phyloP scores from a whole-genome alignment of 2,113 vertebrate genomes.

The Procapra przewalskii region DNA sequence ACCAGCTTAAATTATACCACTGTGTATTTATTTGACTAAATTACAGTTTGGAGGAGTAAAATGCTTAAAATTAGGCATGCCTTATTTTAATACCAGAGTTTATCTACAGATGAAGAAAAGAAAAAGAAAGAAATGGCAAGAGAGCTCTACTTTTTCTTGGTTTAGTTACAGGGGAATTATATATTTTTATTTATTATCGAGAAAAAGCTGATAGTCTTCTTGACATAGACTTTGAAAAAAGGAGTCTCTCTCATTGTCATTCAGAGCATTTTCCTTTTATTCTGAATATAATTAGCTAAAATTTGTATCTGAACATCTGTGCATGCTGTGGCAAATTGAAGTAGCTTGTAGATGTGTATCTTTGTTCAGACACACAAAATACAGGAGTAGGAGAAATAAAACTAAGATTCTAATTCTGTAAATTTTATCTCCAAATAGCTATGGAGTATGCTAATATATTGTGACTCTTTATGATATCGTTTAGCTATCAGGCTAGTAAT shows the following conservation, averaged over 20 bases:
- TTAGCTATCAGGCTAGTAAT: neutral
- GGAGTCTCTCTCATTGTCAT: neutral
- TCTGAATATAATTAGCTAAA: slow-evolving; percentile 37
- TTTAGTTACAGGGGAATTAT: neutral
- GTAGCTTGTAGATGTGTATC: slow-evolving; percentile 11
- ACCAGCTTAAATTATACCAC: neutral
- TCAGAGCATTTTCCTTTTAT: neutral
- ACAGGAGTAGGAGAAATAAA: neutral
- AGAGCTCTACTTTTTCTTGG: neutral
- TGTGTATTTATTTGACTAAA: neutral
- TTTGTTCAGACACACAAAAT: slow-evolving; percentile 22
- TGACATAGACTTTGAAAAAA: neutral
- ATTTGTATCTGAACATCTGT: slow-evolving; percentile 31
- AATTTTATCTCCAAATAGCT: neutral
- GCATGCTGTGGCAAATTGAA: slow-evolving; percentile 10
- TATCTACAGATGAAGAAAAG: neutral
- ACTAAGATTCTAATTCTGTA: neutral
- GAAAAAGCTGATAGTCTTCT: neutral
- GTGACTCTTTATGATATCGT: neutral
- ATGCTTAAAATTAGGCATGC: neutral
- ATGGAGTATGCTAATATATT: neutral
- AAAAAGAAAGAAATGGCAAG: neutral
- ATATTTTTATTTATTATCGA: neutral
- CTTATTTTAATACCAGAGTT: neutral
- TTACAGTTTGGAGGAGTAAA: neutral